Conservation (phyloP, 1,140 invertebrate species). For the Cherax destructor region DNA sequence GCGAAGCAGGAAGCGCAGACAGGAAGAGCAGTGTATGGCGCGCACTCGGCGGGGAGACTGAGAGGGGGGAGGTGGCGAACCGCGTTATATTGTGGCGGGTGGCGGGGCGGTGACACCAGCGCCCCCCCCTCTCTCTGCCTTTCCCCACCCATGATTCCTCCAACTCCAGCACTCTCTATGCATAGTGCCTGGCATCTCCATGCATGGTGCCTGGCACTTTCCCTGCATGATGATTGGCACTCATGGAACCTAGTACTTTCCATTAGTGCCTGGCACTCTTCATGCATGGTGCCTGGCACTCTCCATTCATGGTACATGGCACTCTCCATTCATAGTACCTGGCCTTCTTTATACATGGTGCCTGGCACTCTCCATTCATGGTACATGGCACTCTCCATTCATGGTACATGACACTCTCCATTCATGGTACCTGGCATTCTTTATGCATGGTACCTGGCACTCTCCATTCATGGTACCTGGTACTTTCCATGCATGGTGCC, state of each 20-base stretch:
- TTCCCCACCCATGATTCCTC: neutral
- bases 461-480: no score
- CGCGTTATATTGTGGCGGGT: slow-evolving; percentile 27
- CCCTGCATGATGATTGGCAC: neutral
- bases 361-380: no score
- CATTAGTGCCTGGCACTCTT: neutral
- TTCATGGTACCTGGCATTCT: no score
- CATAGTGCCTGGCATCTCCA: neutral
- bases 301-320: neutral
- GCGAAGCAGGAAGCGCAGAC: neutral
- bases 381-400: no score
- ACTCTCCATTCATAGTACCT: neutral
- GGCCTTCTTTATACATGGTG: no score
- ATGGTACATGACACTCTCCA: no score
- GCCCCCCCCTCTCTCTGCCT: neutral
- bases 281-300: neutral
- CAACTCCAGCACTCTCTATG: neutral
- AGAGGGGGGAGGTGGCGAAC: neutral
- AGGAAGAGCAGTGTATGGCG: neutral
- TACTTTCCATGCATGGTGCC: no score
- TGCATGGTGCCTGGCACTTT: neutral
- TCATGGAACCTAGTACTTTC: neutral
- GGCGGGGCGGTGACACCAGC: neutral
- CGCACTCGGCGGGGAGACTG: slow-evolving; percentile 37
- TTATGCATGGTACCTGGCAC: no score